These are phyloP conservation scores for Tachina fera DNA, from an alignment of 2,888 invertebrate species.

Conservation along the genomic window DNA sequence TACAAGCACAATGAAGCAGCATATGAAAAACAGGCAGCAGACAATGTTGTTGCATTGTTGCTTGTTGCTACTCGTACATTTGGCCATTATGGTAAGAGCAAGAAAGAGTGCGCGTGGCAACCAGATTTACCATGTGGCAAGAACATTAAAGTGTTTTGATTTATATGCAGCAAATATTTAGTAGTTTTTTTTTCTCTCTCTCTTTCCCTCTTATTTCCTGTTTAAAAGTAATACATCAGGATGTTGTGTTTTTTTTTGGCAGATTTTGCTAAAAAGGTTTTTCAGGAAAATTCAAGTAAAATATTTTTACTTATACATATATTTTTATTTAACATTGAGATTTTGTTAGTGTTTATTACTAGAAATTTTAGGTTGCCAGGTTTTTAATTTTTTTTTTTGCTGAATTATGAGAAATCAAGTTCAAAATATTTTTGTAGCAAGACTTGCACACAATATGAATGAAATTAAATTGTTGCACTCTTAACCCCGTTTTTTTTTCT, in stretches of 20 bases:
- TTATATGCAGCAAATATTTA: constrained; percentile 55
- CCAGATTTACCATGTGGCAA: constrained; percentile 64
- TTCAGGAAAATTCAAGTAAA: neutral
- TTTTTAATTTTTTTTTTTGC: too few relatives aligned
- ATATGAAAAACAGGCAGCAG: neutral
- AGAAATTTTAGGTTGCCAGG: too few relatives aligned
- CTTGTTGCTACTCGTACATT: constrained; percentile 28
- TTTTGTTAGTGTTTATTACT: too few relatives aligned
- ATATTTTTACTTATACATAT: neutral
- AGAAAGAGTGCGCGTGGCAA: constrained; percentile 34
- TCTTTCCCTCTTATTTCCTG: constrained; percentile 5
- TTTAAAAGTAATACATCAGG: constrained; percentile 41
- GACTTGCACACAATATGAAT: too few relatives aligned
- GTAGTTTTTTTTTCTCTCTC: constrained; percentile 12
- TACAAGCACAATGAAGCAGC: neutral
- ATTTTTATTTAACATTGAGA: neutral
- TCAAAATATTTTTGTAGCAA: too few relatives aligned
- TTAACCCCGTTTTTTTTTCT: too few relatives aligned
- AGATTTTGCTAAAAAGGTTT: neutral
- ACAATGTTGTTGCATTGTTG: constrained; percentile 1
- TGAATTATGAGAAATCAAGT: too few relatives aligned
- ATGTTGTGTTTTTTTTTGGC: constrained; percentile 25
- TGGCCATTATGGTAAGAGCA: constrained; percentile 38
- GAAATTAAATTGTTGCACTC: too few relatives aligned
- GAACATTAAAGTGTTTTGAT: constrained; percentile 65